These are phyloP conservation scores for Trachops cirrhosus DNA, from an alignment of 2,797 vertebrate species.

Conservation along the genomic window DNA sequence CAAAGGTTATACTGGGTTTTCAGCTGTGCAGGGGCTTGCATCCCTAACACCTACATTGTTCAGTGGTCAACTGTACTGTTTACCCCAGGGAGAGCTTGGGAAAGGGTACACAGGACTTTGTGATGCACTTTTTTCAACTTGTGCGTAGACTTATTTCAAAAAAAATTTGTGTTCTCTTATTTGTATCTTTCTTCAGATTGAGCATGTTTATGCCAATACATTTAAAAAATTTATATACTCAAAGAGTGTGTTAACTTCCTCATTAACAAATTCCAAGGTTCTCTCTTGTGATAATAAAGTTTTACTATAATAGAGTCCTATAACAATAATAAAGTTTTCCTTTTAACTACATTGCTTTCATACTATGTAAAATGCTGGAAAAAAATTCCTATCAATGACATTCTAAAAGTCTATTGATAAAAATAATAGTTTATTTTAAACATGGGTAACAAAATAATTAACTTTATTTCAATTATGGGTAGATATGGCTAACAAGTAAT, in stretches of 20 bases:
- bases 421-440: neutral
- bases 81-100: neutral
- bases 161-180: neutral
- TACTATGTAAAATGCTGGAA: neutral
- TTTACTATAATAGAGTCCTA: neutral
- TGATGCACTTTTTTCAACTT: neutral
- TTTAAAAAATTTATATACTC: neutral
- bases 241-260: neutral
- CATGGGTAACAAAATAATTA: neutral
- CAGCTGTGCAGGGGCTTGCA: neutral
- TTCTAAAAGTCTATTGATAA: neutral
- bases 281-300: neutral
- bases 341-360: neutral
- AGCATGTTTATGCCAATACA: neutral
- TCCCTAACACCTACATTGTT: neutral
- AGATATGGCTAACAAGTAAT: neutral
- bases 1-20: neutral
- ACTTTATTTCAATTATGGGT: neutral
- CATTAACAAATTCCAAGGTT: neutral
- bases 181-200: neutral
- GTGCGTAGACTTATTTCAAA: neutral
- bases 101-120: neutral
- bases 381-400: neutral
- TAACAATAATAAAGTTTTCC: neutral
- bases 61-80: neutral